Percentiles rank a stretch among this genome's conserved stretches.
These are phyloP conservation scores for Mamestra brassicae DNA, from an alignment of 2,888 invertebrate species.

Conservation along the genomic window DNA sequence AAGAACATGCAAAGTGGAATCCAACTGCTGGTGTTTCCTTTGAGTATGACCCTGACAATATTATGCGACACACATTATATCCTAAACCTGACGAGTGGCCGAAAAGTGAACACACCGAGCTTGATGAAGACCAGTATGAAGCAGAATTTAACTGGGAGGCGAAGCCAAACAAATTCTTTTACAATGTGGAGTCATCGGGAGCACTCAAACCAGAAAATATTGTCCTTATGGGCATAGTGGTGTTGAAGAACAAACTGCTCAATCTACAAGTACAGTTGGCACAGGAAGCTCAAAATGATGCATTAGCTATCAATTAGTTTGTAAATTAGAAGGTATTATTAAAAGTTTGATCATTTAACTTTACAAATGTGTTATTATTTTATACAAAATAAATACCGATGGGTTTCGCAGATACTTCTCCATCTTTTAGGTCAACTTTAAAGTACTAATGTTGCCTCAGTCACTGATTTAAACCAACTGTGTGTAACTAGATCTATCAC, in stretches of 20 bases:
- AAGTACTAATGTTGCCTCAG: conserved; percentile 1
- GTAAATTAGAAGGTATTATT: conserved; percentile 14
- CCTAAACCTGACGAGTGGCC: conserved; percentile 99
- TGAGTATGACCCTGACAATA: conserved; percentile 99
- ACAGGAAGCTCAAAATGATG: conserved; percentile 96
- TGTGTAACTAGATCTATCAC: neutral
- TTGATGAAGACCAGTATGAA: conserved; percentile 98
- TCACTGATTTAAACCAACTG: conserved; percentile 25
- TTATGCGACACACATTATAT: conserved; percentile 98
- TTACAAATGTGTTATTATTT: conserved; percentile 30
- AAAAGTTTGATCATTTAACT: conserved; percentile 23
- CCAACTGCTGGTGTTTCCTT: conserved; percentile 99
- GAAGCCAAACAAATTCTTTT: conserved; percentile 99
- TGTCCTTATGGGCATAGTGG: conserved; percentile 98
- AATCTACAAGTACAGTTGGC: conserved; percentile 98
- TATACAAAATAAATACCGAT: conserved; percentile 37
- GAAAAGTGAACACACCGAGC: conserved; percentile 98
- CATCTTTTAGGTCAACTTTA: conserved; percentile 13
- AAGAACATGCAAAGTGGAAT: conserved; percentile 99
- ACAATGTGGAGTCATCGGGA: conserved; percentile 98
- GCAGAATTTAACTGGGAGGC: conserved; percentile 98
- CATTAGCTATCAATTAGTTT: conserved; percentile 92
- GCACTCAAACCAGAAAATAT: conserved; percentile 99
- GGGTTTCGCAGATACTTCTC: conserved; percentile 12
- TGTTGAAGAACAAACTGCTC: conserved; percentile 98